phyloP scores from a whole-genome alignment of 2,888 invertebrate genomes.

The Sepiola atlantica region DNA sequence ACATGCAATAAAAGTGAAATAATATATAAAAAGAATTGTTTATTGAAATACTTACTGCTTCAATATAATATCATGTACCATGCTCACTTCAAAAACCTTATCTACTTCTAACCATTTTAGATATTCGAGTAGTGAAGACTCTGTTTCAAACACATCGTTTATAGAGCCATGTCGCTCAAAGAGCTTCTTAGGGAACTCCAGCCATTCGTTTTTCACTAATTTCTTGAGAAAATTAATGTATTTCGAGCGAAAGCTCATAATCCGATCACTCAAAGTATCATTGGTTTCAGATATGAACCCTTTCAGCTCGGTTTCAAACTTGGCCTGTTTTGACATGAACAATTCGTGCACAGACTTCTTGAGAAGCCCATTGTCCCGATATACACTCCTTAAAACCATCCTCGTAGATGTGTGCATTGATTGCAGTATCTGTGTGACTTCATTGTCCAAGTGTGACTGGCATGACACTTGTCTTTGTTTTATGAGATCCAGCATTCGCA shows the following conservation, averaged over 20 bases:
- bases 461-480: conserved; percentile 63
- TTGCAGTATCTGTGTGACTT: conserved; percentile 55
- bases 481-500: conserved; percentile 57
- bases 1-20: neutral
- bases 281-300: conserved; percentile 63
- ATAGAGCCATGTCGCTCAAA: conserved; percentile 54
- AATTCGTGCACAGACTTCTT: conserved; percentile 38
- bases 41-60: conserved; percentile 37
- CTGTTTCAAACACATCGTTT: conserved; percentile 56
- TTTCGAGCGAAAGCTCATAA: conserved; percentile 58
- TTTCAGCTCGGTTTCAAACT: conserved; percentile 55
- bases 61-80: conserved; percentile 54
- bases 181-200: conserved; percentile 66
- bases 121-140: conserved; percentile 59
- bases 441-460: conserved; percentile 59
- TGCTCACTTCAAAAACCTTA: conserved; percentile 62
- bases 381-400: conserved; percentile 43
- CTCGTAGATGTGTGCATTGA: conserved; percentile 48
- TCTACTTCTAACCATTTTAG: conserved; percentile 67
- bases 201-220: conserved; percentile 67
- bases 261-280: conserved; percentile 58
- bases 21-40: neutral
- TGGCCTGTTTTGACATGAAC: conserved; percentile 44
- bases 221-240: conserved; percentile 64
- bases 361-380: conserved; percentile 42